A percentile compares a stretch with the other conserved stretches of the same genome.
Evolutionary conservation across 2,113 vertebrate species (phyloP).

Genomic region (Buteo buteo): DNA sequence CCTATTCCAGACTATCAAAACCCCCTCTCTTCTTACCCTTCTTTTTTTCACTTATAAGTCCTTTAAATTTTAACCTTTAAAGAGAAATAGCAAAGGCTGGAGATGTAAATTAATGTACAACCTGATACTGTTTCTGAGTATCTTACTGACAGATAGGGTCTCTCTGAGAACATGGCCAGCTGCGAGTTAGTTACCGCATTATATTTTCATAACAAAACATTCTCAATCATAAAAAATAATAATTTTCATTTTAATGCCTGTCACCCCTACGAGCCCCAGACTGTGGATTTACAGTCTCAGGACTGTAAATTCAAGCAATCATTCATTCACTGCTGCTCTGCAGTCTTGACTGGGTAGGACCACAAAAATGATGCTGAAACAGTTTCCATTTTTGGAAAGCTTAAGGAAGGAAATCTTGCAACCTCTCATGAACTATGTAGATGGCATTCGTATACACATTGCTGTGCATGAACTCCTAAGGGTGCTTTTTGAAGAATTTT

Average conservation of each 20-base stretch:
- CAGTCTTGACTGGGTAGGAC: not conserved
- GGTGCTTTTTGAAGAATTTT: not conserved
- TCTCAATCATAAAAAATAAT: not conserved
- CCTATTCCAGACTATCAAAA: not conserved
- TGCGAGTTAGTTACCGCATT: not conserved
- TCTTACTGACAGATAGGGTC: not conserved
- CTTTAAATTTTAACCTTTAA: not conserved
- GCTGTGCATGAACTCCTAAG: not conserved
- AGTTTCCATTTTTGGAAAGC: not conserved
- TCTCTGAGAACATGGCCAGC: not conserved
- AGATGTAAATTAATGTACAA: not conserved
- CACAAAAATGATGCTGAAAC: not conserved
- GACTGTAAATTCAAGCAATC: not conserved
- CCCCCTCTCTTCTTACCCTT: fast-evolving
- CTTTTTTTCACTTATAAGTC: not conserved
- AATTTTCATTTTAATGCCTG: not conserved
- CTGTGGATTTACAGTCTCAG: not conserved
- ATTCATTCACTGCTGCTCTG: not conserved
- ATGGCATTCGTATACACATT: not conserved
- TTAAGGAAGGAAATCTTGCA: not conserved
- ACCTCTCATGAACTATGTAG: not conserved
- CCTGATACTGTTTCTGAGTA: not conserved
- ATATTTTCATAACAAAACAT: not conserved
- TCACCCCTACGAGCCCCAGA: not conserved
- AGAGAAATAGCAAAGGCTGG: not conserved